Conservation (phyloP, 2,113 vertebrate species). For the Motacilla tschutschensis region DNA sequence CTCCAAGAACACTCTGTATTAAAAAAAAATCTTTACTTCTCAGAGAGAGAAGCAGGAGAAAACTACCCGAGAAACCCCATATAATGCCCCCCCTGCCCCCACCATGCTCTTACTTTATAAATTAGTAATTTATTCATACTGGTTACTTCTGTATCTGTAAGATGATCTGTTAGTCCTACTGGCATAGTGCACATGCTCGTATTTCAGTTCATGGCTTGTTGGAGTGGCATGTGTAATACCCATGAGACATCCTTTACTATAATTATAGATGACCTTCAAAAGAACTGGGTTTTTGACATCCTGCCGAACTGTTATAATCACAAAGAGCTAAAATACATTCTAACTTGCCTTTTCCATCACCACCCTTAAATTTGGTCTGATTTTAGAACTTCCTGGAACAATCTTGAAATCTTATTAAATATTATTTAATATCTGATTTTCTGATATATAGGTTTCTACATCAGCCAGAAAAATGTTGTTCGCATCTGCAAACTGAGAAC, state of each 20-base stretch:
- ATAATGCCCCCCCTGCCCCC: not conserved
- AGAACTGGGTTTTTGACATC: not conserved
- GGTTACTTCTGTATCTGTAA: not conserved
- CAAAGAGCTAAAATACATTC: not conserved
- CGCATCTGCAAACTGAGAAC: not conserved
- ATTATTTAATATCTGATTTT: not conserved
- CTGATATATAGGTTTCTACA: not conserved
- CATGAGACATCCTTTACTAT: not conserved
- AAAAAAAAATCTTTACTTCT: not conserved
- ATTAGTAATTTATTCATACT: not conserved
- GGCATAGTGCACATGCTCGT: not conserved
- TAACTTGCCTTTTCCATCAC: not conserved
- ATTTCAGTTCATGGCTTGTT: not conserved
- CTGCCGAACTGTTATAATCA: not conserved
- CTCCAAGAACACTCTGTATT: not conserved
- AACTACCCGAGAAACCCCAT: not conserved
- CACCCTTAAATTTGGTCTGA: not conserved
- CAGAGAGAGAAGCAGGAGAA: not conserved
- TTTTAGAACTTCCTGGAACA: not conserved
- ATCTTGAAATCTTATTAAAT: not conserved
- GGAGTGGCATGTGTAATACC: not conserved
- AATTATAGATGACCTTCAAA: constrained; percentile 1
- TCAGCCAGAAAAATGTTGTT: not conserved
- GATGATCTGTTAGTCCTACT: not conserved
- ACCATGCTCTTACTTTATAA: not conserved